A percentile compares a stretch with the other conserved stretches of the same genome.
phyloP scores from a whole-genome alignment of 2,113 vertebrate genomes.

The Silurus glanis region DNA sequence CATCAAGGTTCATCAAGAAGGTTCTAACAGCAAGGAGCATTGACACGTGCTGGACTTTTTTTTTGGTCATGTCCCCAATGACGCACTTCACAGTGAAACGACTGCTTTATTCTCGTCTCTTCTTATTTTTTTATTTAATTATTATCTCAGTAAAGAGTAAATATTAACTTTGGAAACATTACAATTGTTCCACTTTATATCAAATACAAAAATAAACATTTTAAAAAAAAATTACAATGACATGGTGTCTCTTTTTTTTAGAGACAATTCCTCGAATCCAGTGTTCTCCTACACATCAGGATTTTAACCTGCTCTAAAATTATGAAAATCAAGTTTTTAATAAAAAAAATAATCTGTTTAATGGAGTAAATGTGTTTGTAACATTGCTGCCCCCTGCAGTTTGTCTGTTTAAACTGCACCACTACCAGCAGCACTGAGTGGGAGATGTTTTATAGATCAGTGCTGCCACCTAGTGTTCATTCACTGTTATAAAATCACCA shows the following conservation, averaged over 20 bases:
- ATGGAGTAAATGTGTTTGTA: not conserved
- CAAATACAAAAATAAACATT: not conserved
- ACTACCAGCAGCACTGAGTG: not conserved
- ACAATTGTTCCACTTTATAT: not conserved
- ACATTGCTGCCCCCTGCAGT: not conserved
- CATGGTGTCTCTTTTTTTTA: not conserved
- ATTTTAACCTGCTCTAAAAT: not conserved
- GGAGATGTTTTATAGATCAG: not conserved
- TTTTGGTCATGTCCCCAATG: no score
- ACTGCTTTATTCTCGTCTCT: no score
- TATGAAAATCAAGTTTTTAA: not conserved
- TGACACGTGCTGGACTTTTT: no score
- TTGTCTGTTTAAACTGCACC: not conserved
- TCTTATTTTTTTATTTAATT: no score
- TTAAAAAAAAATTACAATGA: not conserved
- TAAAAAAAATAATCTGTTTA: not conserved
- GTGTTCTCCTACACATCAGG: not conserved
- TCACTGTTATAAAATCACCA: not conserved
- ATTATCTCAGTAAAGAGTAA: not conserved
- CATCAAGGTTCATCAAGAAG: no score
- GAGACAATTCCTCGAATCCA: not conserved
- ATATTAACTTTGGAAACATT: not conserved
- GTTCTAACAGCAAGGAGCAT: no score
- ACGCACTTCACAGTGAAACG: no score
- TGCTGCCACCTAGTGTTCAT: slow-evolving; percentile 6